A percentile compares a stretch with the other conserved stretches of the same genome.
These are phyloP conservation scores for Indicator indicator DNA, from an alignment of 2,113 vertebrate genomes.

Conservation along the genomic window DNA sequence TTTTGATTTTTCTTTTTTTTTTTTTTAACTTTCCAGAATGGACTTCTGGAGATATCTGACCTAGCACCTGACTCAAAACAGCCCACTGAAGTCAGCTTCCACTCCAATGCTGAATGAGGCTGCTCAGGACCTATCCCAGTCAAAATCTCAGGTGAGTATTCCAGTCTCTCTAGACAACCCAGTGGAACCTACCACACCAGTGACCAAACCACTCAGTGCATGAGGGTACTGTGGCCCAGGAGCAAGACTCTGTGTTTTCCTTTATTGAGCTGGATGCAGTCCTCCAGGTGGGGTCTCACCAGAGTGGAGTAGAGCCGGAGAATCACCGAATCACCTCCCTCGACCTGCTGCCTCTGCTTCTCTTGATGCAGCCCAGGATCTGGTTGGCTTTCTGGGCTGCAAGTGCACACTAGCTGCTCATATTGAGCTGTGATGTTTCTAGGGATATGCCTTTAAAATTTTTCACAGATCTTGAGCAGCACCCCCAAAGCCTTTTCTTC, in stretches of 20 bases:
- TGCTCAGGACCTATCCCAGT: not conserved
- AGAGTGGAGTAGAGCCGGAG: no score
- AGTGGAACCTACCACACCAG: not conserved
- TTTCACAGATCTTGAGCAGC: no score
- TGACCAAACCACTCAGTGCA: not conserved
- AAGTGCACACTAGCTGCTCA: no score
- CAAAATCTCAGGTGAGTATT: rapidly evolving
- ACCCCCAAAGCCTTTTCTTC: no score
- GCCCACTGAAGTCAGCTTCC: not conserved
- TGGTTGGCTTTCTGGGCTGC: no score
- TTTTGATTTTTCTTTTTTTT: no score
- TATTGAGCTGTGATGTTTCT: no score
- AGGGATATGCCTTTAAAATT: no score
- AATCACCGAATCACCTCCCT: no score
- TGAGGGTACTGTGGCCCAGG: not conserved
- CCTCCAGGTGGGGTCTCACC: no score
- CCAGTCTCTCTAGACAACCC: not conserved
- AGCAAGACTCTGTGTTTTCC: not conserved
- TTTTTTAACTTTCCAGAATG: not conserved
- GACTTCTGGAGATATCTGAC: not conserved
- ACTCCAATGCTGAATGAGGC: not conserved
- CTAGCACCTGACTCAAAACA: not conserved
- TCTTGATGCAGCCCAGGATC: no score
- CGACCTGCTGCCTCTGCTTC: no score
- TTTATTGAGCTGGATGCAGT: not conserved